Evolutionary conservation across 2,888 invertebrate genomes (phyloP).

Genomic region (Sylvicola fuscatus): DNA sequence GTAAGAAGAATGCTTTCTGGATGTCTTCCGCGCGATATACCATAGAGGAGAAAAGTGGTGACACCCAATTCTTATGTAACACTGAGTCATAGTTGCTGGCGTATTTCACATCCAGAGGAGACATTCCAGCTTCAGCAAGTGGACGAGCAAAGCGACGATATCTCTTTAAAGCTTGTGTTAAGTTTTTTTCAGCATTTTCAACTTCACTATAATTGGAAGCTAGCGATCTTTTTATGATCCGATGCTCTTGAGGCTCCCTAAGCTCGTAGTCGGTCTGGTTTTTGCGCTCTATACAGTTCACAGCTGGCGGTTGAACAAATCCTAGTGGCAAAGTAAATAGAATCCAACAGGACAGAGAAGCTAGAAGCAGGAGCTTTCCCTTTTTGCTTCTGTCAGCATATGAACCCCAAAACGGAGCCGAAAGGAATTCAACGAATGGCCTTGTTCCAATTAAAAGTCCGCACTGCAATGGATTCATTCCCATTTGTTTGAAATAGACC

Average conservation of each 20-base stretch:
- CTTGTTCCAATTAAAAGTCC: conserved; percentile 87
- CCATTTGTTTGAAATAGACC: conserved; percentile 98
- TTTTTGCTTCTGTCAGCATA: conserved; percentile 80
- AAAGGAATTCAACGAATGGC: conserved; percentile 92
- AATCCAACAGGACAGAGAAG: conserved; percentile 87
- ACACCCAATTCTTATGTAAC: conserved; percentile 55
- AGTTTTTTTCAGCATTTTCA: conserved; percentile 13
- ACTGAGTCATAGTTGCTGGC: conserved; percentile 53
- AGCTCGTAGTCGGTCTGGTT: conserved; percentile 45
- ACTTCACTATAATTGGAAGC: conserved; percentile 11
- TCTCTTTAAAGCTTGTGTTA: conserved; percentile 4
- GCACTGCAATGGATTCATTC: conserved; percentile 94
- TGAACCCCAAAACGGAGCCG: conserved; percentile 95
- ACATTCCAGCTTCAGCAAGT: conserved; percentile 30
- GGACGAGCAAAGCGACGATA: conserved; percentile 16
- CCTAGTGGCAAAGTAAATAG: conserved; percentile 90
- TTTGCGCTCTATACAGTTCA: conserved; percentile 52
- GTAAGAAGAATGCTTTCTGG: conserved; percentile 86
- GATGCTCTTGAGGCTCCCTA: conserved; percentile 31
- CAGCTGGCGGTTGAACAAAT: conserved; percentile 85
- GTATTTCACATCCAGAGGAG: conserved; percentile 55
- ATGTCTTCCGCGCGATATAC: conserved; percentile 76
- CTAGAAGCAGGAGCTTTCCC: conserved; percentile 70
- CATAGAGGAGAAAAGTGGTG: conserved; percentile 81
- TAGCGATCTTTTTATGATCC: conserved; percentile 27